Evolutionary conservation across 2,888 invertebrate genomes (phyloP), one percentile per base, ranked within the genome.

Genomic region (Elysia crispata): DNA sequence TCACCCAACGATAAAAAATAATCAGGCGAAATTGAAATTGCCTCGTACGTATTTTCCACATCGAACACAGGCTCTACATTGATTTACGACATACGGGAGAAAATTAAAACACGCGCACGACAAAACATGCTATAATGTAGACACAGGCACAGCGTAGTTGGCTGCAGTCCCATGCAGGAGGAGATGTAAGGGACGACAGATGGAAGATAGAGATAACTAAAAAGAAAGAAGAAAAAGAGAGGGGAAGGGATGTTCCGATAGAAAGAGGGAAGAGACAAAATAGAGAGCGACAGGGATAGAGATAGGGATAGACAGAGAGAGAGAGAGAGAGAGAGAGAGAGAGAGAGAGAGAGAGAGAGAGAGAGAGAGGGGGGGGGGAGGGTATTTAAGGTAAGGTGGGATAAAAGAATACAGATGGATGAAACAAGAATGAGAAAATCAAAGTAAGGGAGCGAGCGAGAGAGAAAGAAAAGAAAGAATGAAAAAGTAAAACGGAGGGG

Each of bases 281-380:
- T 25, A 54, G 18, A 28, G 28, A 28, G 28, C 6, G 30, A 54
- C 25, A 28, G 33, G 74, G 31, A 11, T 1, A 57, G 60, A 28
- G 18, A 74, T 28, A 74, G 60, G 54, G 57, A 73, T 3, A 57
- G 57, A 54, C 3, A 73, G 54, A 73, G 25, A 57, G 28, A 57
- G 3, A 30, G 60, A 60, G 18, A 31, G n/a, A 74, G 0, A 30
- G 23, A 20, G 25, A 57, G 25, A 57, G 0, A 57, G 73, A 57
- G 3, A 20, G 57, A 11, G 5, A 33, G 41, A 33, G 0, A 75
- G 25, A 75, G 23, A n/a, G 1, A 15, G 62, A 57, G 73, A 57
- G 57, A 73, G 54, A 13, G 3, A 25, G 54, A 23, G 28, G 73
- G 49, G 1, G n/a, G 49, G 41, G 49, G 49, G n/a, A n/a, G n/a